Evolutionary conservation across 1,140 invertebrate genomes (phyloP), one percentile per base, ranked within the genome.

Genomic region (Pissodes strobi): DNA sequence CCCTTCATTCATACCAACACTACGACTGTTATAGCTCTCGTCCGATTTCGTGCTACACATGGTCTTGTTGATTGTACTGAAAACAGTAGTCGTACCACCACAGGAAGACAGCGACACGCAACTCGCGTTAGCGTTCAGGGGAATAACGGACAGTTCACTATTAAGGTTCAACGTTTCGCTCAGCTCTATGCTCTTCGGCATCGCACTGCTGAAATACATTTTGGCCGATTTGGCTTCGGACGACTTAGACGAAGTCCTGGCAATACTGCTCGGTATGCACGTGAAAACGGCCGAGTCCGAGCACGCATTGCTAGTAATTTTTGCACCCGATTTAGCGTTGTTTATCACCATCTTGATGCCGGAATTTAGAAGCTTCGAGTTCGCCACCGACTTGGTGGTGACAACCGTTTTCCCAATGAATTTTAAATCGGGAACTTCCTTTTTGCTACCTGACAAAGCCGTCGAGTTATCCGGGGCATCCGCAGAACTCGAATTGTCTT

Each of bases 41-140:
- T 65, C 66, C 18, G 53, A 43, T 19, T 66, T 68, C 0, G 69
- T 67, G 41, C 70, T 72, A 38, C 72, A 73, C 63, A 70, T 73
- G 22, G 56, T 68, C 37, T 56, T 69, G 49, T 72, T 73, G 17
- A 73, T 72, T 2, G 72, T 73, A 63, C 68, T 73, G 43, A 67
- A 73, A 27, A 73, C 72, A 2, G 65, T 73, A 10, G 67, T 73
- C 1, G 72, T 73, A 21, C 57, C 62, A 19, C 60, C 52, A 30
- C 22, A 61, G 13, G 45, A 59, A 39, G 62, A 61, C n/a, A 65
- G 45, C 8, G 63, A 62, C 3, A 55, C 59, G 18, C 60, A 64
- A 17, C 17, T 53, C 21, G 30, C 22, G 22, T 10, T 49, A 6
- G 37, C 13, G 10, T 18, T 45, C 12, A 52, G 25, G 25, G 64